These are phyloP conservation scores for Fregetta grallaria DNA, from an alignment of 2,113 vertebrate genomes.

Conservation along the genomic window DNA sequence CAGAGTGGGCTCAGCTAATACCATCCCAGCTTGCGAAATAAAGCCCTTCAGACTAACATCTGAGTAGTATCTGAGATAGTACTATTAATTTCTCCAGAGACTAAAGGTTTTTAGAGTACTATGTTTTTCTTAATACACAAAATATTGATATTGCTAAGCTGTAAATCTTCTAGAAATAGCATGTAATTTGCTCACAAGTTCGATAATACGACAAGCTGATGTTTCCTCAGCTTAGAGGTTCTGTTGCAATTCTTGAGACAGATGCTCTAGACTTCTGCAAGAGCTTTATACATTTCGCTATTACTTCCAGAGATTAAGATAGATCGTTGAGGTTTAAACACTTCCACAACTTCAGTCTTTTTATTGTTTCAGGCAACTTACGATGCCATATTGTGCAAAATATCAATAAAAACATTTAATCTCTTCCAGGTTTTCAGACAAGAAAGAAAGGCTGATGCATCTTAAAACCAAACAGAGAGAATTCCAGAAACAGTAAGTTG, in stretches of 20 bases:
- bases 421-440: slow-evolving; percentile 86
- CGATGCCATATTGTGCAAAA: background rate
- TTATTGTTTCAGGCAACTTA: background rate
- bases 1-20: background rate
- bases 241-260: background rate
- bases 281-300: background rate
- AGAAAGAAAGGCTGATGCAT: slow-evolving; percentile 85
- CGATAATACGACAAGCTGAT: background rate
- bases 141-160: background rate
- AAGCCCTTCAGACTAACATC: background rate
- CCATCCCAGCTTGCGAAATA: background rate
- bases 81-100: background rate
- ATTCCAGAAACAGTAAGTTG: slow-evolving; percentile 90
- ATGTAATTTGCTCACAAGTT: background rate
- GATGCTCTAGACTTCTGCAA: background rate
- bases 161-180: background rate
- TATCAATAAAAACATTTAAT: background rate
- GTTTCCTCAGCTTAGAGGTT: background rate
- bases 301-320: background rate
- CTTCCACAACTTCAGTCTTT: background rate
- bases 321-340: background rate
- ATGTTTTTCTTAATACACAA: background rate
- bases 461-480: slow-evolving; percentile 87
- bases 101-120: background rate
- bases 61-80: accelerated